phyloP scores from a whole-genome alignment of 2,888 invertebrate genomes.

The Schizaphis graminum region DNA sequence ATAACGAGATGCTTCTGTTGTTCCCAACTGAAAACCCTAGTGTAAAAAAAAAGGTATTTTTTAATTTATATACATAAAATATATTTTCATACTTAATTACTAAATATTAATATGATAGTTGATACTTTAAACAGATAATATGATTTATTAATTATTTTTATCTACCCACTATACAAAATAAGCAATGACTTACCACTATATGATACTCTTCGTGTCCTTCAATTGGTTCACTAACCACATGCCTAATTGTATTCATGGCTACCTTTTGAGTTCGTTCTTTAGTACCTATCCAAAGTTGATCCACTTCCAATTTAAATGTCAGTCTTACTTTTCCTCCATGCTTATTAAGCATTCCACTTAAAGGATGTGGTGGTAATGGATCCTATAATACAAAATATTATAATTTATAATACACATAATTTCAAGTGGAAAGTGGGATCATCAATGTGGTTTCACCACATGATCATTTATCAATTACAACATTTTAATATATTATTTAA shows the following conservation, averaged over 20 bases:
- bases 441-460: neutral
- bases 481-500: neutral
- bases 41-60: slow-evolving; percentile 64
- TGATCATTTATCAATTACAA: neutral
- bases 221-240: slow-evolving; percentile 84
- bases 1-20: slow-evolving; percentile 91
- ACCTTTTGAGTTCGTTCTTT: slow-evolving; percentile 94
- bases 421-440: neutral
- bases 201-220: slow-evolving; percentile 92
- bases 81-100: neutral
- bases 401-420: neutral
- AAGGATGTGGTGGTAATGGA: slow-evolving; percentile 83
- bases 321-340: slow-evolving; percentile 90
- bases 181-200: slow-evolving; percentile 80
- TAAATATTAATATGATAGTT: neutral
- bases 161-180: neutral
- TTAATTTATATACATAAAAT: neutral
- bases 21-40: slow-evolving; percentile 89
- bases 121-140: neutral
- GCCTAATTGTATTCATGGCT: slow-evolving; percentile 90
- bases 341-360: slow-evolving; percentile 92
- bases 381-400: slow-evolving; percentile 74
- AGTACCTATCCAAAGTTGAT: slow-evolving; percentile 92
- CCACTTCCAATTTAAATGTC: slow-evolving; percentile 91
- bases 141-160: neutral